Evolutionary conservation across 1,140 invertebrate species (phyloP).

Genomic region (Akabosia matsudoensis): DNA sequence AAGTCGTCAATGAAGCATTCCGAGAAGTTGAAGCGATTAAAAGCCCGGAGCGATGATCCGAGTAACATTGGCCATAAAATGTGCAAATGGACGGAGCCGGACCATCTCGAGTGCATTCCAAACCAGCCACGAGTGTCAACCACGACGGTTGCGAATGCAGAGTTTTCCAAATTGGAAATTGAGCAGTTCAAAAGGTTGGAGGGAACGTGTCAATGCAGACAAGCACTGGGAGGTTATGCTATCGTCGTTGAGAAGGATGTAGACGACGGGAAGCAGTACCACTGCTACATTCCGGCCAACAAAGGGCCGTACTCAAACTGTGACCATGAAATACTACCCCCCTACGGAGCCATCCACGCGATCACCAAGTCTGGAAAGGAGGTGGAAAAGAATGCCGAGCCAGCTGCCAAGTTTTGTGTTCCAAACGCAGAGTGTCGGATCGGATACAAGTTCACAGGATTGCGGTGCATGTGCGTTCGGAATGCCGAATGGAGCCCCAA

Average conservation of each 20-base stretch:
- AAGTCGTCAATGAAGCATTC: neutral
- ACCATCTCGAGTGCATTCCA: neutral
- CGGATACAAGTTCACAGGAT: neutral
- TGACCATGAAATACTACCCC: neutral
- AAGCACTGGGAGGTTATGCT: neutral
- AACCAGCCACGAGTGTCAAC: neutral
- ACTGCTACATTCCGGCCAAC: constrained; percentile 12
- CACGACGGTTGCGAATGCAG: neutral
- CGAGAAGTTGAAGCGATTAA: neutral
- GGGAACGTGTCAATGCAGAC: neutral
- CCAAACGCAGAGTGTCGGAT: neutral
- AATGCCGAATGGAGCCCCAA: neutral
- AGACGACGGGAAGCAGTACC: neutral
- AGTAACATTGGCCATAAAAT: neutral
- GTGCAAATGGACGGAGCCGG: neutral
- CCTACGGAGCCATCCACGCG: neutral
- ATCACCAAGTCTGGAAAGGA: neutral
- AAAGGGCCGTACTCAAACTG: neutral
- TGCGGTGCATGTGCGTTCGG: neutral
- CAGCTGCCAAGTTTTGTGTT: constrained; percentile 1
- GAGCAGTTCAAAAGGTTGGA: neutral
- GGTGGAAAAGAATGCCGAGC: neutral
- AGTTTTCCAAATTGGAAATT: neutral
- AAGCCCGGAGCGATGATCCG: neutral
- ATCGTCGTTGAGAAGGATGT: neutral